A percentile compares a stretch with the other conserved stretches of the same genome.
Evolutionary conservation across 2,113 vertebrate species (phyloP).

Genomic region (Nyctibius bracteatus): DNA sequence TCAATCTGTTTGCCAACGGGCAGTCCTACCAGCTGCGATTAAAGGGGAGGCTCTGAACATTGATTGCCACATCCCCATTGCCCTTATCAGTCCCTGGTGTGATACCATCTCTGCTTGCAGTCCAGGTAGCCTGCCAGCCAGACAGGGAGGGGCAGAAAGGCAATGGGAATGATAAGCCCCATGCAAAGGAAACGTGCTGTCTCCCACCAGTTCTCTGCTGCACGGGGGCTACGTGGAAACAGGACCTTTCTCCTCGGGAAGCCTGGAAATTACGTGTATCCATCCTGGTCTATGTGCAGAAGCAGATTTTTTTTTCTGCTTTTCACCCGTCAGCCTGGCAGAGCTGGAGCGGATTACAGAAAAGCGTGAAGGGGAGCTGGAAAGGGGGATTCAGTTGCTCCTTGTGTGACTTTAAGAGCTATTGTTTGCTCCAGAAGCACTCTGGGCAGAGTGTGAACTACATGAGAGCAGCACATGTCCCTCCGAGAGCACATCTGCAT

Average conservation of each 20-base stretch:
- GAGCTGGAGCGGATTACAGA: not conserved
- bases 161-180: not conserved
- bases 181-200: not conserved
- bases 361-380: not conserved
- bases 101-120: not conserved
- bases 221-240: not conserved
- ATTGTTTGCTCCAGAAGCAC: not conserved
- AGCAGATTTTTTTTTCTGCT: not conserved
- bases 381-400: not conserved
- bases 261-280: not conserved
- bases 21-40: not conserved
- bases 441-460: not conserved
- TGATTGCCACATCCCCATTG: constrained; percentile 21
- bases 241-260: not conserved
- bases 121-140: constrained; percentile 4
- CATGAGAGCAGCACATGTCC: not conserved
- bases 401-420: not conserved
- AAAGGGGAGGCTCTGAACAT: not conserved
- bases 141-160: constrained; percentile 12
- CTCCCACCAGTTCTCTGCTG: not conserved
- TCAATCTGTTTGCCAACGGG: not conserved
- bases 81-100: not conserved
- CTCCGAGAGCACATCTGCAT: not conserved
- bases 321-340: not conserved
- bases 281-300: not conserved